These are phyloP conservation scores for Euura lappo DNA, from an alignment of 1,140 invertebrate species.

Conservation along the genomic window DNA sequence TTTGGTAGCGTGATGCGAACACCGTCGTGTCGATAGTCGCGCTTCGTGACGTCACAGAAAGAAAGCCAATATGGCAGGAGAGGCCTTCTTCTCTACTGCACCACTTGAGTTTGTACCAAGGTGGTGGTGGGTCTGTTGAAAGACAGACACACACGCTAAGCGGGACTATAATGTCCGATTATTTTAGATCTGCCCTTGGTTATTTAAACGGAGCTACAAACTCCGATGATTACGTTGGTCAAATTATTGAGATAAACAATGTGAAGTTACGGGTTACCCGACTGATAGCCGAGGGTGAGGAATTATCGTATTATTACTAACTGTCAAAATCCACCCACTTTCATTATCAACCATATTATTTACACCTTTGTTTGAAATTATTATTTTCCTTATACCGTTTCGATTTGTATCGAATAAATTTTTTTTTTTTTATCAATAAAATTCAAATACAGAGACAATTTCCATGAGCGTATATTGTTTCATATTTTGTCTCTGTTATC, in stretches of 20 bases:
- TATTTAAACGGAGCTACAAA: constrained; percentile 50
- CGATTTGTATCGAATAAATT: background rate
- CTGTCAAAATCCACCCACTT: constrained; percentile 35
- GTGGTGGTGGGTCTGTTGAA: constrained; percentile 25
- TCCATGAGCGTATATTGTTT: background rate
- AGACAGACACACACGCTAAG: constrained; percentile 9
- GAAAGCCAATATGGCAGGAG: constrained; percentile 54
- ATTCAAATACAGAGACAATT: background rate
- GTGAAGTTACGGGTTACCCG: constrained; percentile 88
- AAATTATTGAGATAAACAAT: constrained; percentile 86
- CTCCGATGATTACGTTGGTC: constrained; percentile 87
- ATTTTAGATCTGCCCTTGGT: constrained; percentile 53
- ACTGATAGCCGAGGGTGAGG: constrained; percentile 91
- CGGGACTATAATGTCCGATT: constrained; percentile 53
- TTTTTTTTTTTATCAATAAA: background rate
- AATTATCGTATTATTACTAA: constrained; percentile 10
- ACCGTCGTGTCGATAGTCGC: background rate
- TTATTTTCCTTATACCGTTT: too few species aligned
- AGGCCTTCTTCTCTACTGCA: constrained; percentile 43
- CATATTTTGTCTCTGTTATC: background rate
- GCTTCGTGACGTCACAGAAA: constrained; percentile 31
- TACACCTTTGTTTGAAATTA: too few species aligned
- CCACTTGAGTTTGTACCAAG: constrained; percentile 29
- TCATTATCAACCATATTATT: background rate
- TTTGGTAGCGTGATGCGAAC: too few species aligned